Evolutionary conservation across 1,140 invertebrate species (phyloP).

Genomic region (Drosophila obscura): DNA sequence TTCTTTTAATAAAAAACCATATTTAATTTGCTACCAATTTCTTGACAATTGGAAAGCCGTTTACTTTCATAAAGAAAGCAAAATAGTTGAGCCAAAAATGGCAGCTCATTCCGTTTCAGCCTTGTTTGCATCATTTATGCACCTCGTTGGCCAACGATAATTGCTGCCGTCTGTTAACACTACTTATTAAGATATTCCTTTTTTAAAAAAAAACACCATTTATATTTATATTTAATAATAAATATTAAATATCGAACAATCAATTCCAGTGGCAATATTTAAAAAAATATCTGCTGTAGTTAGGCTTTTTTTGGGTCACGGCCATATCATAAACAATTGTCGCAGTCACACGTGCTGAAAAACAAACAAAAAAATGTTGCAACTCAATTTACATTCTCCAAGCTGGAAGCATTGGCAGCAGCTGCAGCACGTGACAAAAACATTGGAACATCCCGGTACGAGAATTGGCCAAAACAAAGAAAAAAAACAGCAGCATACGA

Average conservation of each 20-base stretch:
- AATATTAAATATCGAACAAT: not conserved
- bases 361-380: conserved; percentile 70
- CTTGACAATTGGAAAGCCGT: not conserved
- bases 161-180: conserved; percentile 31
- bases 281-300: conserved; percentile 20
- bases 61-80: not conserved
- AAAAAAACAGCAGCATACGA: conserved; percentile 34
- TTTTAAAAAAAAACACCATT: conserved; percentile 10
- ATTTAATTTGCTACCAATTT: no score
- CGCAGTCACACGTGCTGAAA: conserved; percentile 61
- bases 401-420: conserved; percentile 31
- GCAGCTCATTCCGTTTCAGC: not conserved
- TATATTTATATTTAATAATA: not conserved
- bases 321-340: conserved; percentile 58
- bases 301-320: conserved; percentile 5
- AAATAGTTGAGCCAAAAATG: no score
- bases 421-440: conserved; percentile 73
- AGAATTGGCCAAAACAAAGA: conserved; percentile 37
- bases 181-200: conserved; percentile 10
- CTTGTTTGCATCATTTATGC: conserved; percentile 17
- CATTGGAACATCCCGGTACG: conserved; percentile 37
- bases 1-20: no score
- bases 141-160: conserved; percentile 15
- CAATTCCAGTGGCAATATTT: conserved; percentile 8
- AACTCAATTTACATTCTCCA: conserved; percentile 65